A percentile compares a stretch with the other conserved stretches of the same genome.
Conservation (phyloP, 2,797 vertebrate genomes). For the Acanthurus leucopareius region DNA sequence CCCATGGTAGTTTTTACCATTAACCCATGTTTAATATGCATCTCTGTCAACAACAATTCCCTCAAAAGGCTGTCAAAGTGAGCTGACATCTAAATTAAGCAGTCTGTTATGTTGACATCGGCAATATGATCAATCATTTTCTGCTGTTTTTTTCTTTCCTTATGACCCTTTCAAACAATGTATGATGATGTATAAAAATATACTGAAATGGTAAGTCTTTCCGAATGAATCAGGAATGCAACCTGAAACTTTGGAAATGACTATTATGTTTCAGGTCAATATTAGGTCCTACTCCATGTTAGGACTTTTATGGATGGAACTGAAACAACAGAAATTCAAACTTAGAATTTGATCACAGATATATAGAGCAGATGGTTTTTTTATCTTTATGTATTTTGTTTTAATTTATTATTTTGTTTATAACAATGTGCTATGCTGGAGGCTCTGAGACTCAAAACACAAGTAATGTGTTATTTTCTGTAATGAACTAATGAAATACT, state of each 20-base stretch:
- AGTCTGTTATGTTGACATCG: background rate
- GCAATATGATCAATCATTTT: background rate
- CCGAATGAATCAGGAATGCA: background rate
- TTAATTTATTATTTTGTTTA: no score
- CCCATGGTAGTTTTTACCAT: no score
- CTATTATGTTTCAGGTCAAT: no score
- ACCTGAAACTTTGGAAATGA: no score
- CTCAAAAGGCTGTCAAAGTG: background rate
- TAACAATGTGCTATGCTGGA: no score
- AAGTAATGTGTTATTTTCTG: background rate
- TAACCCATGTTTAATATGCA: background rate
- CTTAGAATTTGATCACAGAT: no score
- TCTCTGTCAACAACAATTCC: background rate
- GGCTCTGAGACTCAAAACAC: no score
- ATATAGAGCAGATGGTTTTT: no score
- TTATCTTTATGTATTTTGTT: no score
- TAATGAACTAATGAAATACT: background rate
- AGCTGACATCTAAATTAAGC: background rate
- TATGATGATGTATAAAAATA: background rate
- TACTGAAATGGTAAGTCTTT: background rate
- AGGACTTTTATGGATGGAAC: no score
- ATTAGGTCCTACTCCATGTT: no score
- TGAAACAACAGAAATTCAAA: no score
- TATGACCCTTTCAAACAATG: background rate
- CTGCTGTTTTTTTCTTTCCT: background rate